phyloP scores from a whole-genome alignment of 2,113 vertebrate species.

The Thermophis baileyi region DNA sequence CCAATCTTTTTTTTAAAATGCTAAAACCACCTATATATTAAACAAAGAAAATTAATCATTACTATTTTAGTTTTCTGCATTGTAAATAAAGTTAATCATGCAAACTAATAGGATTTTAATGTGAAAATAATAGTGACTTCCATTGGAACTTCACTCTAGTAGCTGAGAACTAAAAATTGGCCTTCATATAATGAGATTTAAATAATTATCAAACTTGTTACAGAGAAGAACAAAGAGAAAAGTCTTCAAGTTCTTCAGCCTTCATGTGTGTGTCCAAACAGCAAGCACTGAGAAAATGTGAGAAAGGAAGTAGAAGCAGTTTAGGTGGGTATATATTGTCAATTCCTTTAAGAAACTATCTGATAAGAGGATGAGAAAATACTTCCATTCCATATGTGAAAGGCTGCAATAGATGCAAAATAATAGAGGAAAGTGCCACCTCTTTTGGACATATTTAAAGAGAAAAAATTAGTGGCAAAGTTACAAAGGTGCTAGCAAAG shows the following conservation, averaged over 20 bases:
- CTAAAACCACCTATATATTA: constrained; percentile 32
- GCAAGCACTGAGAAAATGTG: neutral
- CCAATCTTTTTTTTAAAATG: constrained; percentile 14
- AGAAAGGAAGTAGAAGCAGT: neutral
- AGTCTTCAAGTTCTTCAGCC: neutral
- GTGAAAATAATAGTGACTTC: constrained; percentile 57
- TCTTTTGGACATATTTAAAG: neutral
- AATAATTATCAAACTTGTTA: neutral
- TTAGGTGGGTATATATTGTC: neutral
- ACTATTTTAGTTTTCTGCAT: constrained; percentile 49
- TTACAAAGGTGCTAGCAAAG: neutral
- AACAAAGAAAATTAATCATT: constrained; percentile 46
- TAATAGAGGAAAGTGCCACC: neutral
- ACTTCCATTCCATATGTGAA: neutral
- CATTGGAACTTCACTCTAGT: constrained; percentile 33
- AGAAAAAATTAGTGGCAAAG: neutral
- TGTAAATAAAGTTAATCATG: constrained; percentile 56
- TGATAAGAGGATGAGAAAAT: neutral
- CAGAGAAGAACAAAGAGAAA: neutral
- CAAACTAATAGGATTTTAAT: constrained; percentile 66
- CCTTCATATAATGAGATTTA: constrained; percentile 19
- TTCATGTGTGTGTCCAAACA: neutral
- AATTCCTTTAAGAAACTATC: neutral
- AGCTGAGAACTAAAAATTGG: constrained; percentile 29
- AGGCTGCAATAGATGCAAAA: neutral